Evolutionary conservation across 2,113 vertebrate species (phyloP).

Genomic region (Sylvia atricapilla): DNA sequence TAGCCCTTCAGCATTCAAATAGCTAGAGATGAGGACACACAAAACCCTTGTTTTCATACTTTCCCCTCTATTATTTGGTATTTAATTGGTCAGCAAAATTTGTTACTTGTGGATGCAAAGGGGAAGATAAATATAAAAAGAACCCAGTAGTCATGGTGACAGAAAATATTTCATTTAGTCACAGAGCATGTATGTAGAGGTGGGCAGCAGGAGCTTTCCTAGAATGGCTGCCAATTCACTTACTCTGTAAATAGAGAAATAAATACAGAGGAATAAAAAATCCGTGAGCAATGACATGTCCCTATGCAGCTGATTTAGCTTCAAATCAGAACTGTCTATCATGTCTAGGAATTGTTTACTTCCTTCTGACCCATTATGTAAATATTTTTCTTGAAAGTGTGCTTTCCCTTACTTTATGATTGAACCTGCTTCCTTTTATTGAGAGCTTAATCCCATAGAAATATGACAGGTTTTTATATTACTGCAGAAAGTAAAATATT

Average conservation of each 20-base stretch:
- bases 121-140: background rate
- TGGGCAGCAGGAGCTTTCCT: background rate
- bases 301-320: background rate
- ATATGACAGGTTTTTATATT: background rate
- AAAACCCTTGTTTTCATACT: background rate
- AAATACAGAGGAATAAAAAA: background rate
- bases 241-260: constrained; percentile 13
- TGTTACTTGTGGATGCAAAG: background rate
- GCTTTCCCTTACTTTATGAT: background rate
- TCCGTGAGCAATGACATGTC: background rate
- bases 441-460: background rate
- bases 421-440: background rate
- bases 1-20: constrained; percentile 8
- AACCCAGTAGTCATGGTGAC: background rate
- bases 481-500: background rate
- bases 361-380: background rate
- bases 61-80: background rate
- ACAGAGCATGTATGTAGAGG: background rate
- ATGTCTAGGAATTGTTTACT: background rate
- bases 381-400: background rate
- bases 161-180: constrained; percentile 19
- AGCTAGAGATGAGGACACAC: background rate
- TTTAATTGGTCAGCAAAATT: constrained; percentile 11
- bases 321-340: background rate
- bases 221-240: background rate